Evolutionary conservation across 2,888 invertebrate species (phyloP).

Genomic region (Drosophila melanocephala): DNA sequence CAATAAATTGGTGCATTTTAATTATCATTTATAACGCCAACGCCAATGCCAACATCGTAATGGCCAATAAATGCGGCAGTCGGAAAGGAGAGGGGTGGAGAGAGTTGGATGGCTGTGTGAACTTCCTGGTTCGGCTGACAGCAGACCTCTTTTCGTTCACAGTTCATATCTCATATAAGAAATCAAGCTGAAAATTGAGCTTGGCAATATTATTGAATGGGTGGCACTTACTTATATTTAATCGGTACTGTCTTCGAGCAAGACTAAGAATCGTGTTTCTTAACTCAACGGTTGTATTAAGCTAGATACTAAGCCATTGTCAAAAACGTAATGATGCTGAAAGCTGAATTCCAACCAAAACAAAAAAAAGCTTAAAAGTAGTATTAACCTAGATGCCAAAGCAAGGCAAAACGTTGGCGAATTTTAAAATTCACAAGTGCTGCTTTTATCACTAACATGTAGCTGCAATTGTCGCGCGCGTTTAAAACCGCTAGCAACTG

Average conservation of each 20-base stretch:
- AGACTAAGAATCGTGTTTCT: not conserved
- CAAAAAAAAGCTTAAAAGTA: too few species aligned
- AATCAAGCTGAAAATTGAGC: not conserved
- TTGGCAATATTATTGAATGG: not conserved
- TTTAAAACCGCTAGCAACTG: too few species aligned
- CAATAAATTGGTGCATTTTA: conserved; percentile 76
- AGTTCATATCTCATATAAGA: not conserved
- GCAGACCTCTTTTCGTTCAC: not conserved
- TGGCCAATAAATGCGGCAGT: conserved; percentile 8
- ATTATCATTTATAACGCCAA: conserved; percentile 70
- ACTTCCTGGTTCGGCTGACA: not conserved
- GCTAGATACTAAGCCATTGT: too few species aligned
- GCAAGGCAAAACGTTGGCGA: too few species aligned
- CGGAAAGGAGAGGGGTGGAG: not conserved
- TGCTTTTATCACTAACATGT: too few species aligned
- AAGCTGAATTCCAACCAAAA: too few species aligned
- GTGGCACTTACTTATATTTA: not conserved
- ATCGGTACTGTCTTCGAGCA: not conserved
- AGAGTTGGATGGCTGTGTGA: not conserved
- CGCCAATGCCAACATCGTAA: conserved; percentile 19
- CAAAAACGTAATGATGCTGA: too few species aligned
- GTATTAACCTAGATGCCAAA: too few species aligned
- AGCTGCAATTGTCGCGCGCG: too few species aligned
- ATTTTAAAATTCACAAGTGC: too few species aligned
- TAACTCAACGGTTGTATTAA: too few species aligned